These are phyloP conservation scores for Poeciliopsis retropinna DNA, from an alignment of 2,113 vertebrate species.

Conservation along the genomic window DNA sequence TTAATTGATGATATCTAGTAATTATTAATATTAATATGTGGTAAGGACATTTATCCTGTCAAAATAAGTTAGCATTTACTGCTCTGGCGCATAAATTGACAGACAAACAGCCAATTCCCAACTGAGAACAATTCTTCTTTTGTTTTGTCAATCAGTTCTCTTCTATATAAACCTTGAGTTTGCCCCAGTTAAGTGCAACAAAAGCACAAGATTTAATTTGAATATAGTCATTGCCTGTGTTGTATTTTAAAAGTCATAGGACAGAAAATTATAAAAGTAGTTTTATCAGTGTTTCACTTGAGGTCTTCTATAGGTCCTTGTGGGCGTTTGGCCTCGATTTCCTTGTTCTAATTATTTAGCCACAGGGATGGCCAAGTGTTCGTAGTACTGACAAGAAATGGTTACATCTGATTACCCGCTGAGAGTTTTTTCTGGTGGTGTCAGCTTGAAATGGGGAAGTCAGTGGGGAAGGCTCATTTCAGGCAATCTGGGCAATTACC, in stretches of 20 bases:
- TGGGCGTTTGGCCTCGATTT: slow-evolving; percentile 35
- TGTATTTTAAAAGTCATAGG: not conserved
- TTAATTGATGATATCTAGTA: not conserved
- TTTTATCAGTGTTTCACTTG: slow-evolving; percentile 5
- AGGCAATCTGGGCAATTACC: slow-evolving; percentile 70
- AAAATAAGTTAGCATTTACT: not conserved
- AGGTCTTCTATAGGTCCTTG: slow-evolving; percentile 1
- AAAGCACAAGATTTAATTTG: not conserved
- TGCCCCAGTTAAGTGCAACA: not conserved
- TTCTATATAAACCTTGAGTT: not conserved
- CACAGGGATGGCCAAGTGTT: slow-evolving; percentile 55
- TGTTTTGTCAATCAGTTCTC: not conserved
- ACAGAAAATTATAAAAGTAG: not conserved
- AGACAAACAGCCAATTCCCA: not conserved
- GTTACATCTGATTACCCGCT: slow-evolving; percentile 67
- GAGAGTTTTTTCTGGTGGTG: slow-evolving; percentile 47
- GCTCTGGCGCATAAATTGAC: not conserved
- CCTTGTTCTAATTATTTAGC: slow-evolving; percentile 46
- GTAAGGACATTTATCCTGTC: not conserved
- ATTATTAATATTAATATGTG: not conserved
- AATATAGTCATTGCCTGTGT: not conserved
- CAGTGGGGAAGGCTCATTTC: slow-evolving; percentile 60
- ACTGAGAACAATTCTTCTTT: not conserved
- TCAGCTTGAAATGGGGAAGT: slow-evolving; percentile 47
- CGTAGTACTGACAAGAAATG: slow-evolving; percentile 50